Evolutionary conservation across 2,113 vertebrate species (phyloP), one percentile per base, ranked within the genome.

Genomic region (Oriolus oriolus): DNA sequence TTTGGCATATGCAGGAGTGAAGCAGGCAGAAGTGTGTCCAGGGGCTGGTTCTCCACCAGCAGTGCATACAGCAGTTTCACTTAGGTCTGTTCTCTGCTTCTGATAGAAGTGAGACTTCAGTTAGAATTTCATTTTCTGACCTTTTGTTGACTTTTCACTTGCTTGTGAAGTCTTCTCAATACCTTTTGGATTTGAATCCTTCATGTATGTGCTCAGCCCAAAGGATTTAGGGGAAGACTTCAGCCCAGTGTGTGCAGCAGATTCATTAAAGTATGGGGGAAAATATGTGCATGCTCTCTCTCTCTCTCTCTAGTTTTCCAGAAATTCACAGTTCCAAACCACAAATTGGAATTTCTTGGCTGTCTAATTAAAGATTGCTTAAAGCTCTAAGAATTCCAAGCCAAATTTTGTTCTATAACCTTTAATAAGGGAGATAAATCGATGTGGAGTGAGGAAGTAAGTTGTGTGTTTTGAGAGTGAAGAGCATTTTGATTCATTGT

Each of bases 361-460:
- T 93, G 53, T 82, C 70, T 90, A 93, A 94, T 93, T 95, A 85
- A 94, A 89, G 83, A 83, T 83, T 66, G 66, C 81, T 84, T 85
- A 66, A 83, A 96, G 57, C 74, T 47, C 41, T 66, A 85, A 85
- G 81, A 91, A 76, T 63, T 82, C 85, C 23, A 77, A 88, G 30
- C 45, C 33, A 45, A 68, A 80, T 60, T 88, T 90, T 94, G 31
- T 6, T 90, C 88, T 92, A 54, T 37, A 63, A 50, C 47, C 15
- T n/a, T 91, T 88, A 79, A 74, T 87, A 90, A 85, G 33, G 21
- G 64, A 94, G 26, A 5, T 63, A 61, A 92, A 96, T 80, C 65
- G 35, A 71, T 77, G 24, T 56, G 45, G 37, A 69, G 37, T 20
- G 27, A 86, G 47, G 33, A 93, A 61, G 14, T 66, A 90, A 83